Evolutionary conservation across 2,888 invertebrate species (phyloP).

Genomic region (Exephanes ischioxanthus): DNA sequence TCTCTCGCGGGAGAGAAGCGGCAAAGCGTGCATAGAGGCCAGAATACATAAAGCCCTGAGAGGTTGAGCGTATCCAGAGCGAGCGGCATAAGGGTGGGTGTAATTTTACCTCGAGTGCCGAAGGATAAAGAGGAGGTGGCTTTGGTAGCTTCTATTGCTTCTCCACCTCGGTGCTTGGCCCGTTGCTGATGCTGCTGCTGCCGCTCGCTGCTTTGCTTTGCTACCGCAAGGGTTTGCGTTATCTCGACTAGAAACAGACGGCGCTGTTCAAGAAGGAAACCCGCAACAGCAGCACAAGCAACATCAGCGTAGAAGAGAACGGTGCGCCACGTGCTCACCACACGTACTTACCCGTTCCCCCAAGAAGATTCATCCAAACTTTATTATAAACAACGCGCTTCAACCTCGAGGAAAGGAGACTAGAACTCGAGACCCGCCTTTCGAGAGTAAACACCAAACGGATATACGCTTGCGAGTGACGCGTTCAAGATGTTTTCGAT

Average conservation of each 20-base stretch:
- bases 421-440: constrained; percentile 19
- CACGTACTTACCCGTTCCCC: constrained; percentile 22
- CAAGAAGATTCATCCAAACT: constrained; percentile 34
- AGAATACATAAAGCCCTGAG: constrained; percentile 28
- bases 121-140: constrained; percentile 62
- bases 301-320: constrained; percentile 20
- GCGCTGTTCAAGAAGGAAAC: constrained; percentile 46
- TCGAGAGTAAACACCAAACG: constrained; percentile 49
- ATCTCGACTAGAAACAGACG: constrained; percentile 70
- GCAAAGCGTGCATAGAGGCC: constrained; percentile 3
- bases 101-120: constrained; percentile 71
- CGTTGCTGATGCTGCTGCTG: constrained; percentile 42
- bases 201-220: constrained; percentile 33
- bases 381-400: constrained; percentile 60
- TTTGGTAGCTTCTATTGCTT: constrained; percentile 68
- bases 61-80: constrained; percentile 51
- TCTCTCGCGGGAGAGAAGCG: constrained; percentile 1
- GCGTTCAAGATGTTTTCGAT: constrained; percentile 38
- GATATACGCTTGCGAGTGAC: constrained; percentile 23
- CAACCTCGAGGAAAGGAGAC: constrained; percentile 14
- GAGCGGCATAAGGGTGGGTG: constrained; percentile 55
- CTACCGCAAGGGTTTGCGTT: constrained; percentile 54
- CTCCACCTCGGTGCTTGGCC: constrained; percentile 48
- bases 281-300: constrained; percentile 14
- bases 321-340: constrained; percentile 37